These are phyloP conservation scores for Sisyra terminalis DNA, from an alignment of 2,888 invertebrate genomes.

Conservation along the genomic window DNA sequence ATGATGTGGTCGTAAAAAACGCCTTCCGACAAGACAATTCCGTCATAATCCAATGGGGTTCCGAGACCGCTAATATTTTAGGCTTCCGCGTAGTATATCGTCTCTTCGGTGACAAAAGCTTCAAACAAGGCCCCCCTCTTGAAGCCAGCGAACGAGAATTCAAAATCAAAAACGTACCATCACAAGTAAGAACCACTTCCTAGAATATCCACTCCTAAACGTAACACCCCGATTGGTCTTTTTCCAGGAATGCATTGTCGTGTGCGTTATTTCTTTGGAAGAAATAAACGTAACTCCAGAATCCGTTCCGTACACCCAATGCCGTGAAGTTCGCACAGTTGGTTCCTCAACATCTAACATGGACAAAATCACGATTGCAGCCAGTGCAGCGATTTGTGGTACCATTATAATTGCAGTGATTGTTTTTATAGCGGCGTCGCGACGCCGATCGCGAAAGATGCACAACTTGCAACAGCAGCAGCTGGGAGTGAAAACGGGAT, in stretches of 20 bases:
- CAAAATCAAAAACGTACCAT: slow-evolving; percentile 82
- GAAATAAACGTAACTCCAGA: slow-evolving; percentile 78
- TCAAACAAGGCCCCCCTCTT: slow-evolving; percentile 78
- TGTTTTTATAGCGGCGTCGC: slow-evolving; percentile 75
- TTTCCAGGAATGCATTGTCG: slow-evolving; percentile 75
- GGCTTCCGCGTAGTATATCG: slow-evolving; percentile 81
- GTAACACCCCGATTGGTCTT: slow-evolving; percentile 1
- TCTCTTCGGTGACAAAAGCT: slow-evolving; percentile 75
- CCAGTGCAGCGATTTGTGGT: slow-evolving; percentile 83
- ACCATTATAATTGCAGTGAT: slow-evolving; percentile 83
- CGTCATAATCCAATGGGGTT: slow-evolving; percentile 84
- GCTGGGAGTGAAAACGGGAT: slow-evolving; percentile 36
- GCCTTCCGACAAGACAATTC: slow-evolving; percentile 74
- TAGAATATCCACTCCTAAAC: no score
- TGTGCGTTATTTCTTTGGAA: slow-evolving; percentile 82
- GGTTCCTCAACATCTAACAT: slow-evolving; percentile 72
- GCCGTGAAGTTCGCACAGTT: slow-evolving; percentile 77
- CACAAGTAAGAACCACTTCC: slow-evolving; percentile 59
- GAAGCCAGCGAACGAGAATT: slow-evolving; percentile 83
- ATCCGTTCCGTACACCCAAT: slow-evolving; percentile 70
- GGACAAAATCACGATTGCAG: slow-evolving; percentile 90
- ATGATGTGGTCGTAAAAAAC: slow-evolving; percentile 70
- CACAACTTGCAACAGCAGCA: slow-evolving; percentile 53
- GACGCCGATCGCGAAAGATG: slow-evolving; percentile 59
- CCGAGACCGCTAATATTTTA: slow-evolving; percentile 71